These are phyloP conservation scores for Drusus annulatus DNA, from an alignment of 1,140 invertebrate species.

Conservation along the genomic window DNA sequence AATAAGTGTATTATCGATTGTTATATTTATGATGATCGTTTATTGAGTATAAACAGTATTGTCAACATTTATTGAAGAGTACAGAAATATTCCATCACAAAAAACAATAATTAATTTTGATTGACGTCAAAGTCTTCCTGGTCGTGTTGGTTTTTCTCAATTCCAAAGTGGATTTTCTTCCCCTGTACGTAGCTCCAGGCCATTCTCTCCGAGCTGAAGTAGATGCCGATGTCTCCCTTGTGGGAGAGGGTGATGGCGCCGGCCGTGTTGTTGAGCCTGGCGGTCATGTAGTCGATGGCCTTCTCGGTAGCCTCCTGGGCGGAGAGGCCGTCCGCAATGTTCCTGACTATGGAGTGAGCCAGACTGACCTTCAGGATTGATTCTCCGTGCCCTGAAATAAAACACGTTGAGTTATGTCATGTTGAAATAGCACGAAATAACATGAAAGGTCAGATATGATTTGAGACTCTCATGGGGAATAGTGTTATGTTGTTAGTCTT, in stretches of 20 bases:
- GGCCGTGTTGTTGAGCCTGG: slow-evolving; percentile 74
- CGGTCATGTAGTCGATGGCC: slow-evolving; percentile 73
- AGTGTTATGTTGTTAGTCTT: too few species aligned
- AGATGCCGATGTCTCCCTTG: slow-evolving; percentile 74
- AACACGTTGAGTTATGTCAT: too few species aligned
- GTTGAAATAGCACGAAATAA: too few species aligned
- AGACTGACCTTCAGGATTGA: slow-evolving; percentile 78
- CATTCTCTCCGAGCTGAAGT: slow-evolving; percentile 78
- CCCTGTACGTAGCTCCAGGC: slow-evolving; percentile 78
- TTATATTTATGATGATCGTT: too few species aligned
- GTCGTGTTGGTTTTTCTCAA: slow-evolving; percentile 59
- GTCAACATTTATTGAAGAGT: too few species aligned
- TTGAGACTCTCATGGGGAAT: too few species aligned
- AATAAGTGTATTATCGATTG: too few species aligned
- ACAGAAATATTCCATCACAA: too few species aligned
- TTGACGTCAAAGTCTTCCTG: slow-evolving; percentile 36
- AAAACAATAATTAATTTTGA: neutral
- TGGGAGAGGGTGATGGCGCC: slow-evolving; percentile 78
- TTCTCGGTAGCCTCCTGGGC: slow-evolving; percentile 72
- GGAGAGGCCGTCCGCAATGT: slow-evolving; percentile 70
- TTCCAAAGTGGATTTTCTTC: slow-evolving; percentile 72
- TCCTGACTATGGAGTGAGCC: slow-evolving; percentile 74
- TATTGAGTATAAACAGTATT: too few species aligned
- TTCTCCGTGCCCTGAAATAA: slow-evolving; percentile 77
- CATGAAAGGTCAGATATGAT: too few species aligned